These are phyloP conservation scores for Criorhina ranunculi DNA, from an alignment of 2,888 invertebrate species.

Conservation along the genomic window DNA sequence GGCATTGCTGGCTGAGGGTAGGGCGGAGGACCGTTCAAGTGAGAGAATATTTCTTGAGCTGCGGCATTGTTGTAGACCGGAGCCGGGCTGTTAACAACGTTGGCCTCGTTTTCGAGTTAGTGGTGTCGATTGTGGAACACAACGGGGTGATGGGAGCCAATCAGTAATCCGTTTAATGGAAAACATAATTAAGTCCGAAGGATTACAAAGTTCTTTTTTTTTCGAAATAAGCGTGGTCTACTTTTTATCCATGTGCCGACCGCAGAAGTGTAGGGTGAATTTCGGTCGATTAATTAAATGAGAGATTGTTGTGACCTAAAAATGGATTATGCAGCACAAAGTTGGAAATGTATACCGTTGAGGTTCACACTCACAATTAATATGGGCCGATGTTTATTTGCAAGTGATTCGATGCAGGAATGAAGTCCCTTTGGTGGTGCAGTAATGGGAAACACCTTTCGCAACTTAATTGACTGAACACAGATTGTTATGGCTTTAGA, in stretches of 20 bases:
- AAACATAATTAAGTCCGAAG: conserved; percentile 67
- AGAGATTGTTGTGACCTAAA: conserved; percentile 42
- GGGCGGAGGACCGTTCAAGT: conserved; percentile 47
- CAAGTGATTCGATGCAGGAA: not conserved
- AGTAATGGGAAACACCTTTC: not conserved
- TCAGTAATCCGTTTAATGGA: conserved; percentile 60
- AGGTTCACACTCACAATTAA: conserved; percentile 10
- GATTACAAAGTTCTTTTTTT: conserved; percentile 53
- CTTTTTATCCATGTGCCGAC: conserved; percentile 19
- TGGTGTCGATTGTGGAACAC: conserved; percentile 41
- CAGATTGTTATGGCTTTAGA: not conserved
- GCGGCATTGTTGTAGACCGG: conserved; percentile 46
- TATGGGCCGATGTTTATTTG: not conserved
- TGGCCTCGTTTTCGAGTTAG: conserved; percentile 63
- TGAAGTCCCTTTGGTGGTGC: not conserved
- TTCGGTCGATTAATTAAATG: conserved; percentile 64
- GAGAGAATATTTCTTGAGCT: conserved; percentile 40
- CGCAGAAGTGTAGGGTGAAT: conserved; percentile 10
- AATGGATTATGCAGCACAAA: conserved; percentile 49
- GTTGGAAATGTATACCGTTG: conserved; percentile 12
- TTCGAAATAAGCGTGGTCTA: conserved; percentile 43
- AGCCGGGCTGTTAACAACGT: conserved; percentile 45
- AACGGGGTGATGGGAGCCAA: conserved; percentile 28
- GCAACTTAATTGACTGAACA: not conserved
- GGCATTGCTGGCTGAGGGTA: conserved; percentile 36